Conservation (phyloP, 2,113 vertebrate species). For the Merops nubicus region DNA sequence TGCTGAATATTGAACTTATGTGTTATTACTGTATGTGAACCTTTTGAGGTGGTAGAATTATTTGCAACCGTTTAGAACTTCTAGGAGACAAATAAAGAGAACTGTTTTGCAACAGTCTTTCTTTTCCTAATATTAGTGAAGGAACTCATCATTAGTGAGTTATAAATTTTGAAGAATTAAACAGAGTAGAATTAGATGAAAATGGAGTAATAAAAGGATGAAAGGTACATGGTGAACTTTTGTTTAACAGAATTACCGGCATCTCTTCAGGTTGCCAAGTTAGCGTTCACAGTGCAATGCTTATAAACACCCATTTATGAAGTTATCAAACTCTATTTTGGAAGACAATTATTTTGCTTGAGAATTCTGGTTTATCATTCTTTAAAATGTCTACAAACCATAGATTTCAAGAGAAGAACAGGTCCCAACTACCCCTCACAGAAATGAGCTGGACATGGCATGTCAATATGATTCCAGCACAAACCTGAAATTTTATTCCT, state of each 20-base stretch:
- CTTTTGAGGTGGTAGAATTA: neutral
- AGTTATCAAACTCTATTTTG: neutral
- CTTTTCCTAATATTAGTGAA: neutral
- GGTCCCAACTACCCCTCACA: neutral
- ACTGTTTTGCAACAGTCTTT: neutral
- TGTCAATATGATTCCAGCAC: neutral
- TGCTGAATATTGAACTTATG: neutral
- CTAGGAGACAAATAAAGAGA: too few species aligned
- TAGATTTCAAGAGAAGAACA: neutral
- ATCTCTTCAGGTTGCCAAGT: neutral
- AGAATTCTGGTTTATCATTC: neutral
- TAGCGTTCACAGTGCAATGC: neutral
- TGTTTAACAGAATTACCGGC: neutral
- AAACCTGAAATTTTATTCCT: neutral
- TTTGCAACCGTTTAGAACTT: neutral
- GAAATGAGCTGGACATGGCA: neutral
- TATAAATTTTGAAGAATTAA: neutral
- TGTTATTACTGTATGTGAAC: neutral
- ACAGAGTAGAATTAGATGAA: neutral
- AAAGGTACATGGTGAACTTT: neutral
- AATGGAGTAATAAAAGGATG: neutral
- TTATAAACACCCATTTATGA: neutral
- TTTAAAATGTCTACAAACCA: neutral
- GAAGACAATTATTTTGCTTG: neutral
- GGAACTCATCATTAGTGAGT: neutral